Conservation (phyloP, 2,113 vertebrate genomes). For the Oxyruncus cristatus region DNA sequence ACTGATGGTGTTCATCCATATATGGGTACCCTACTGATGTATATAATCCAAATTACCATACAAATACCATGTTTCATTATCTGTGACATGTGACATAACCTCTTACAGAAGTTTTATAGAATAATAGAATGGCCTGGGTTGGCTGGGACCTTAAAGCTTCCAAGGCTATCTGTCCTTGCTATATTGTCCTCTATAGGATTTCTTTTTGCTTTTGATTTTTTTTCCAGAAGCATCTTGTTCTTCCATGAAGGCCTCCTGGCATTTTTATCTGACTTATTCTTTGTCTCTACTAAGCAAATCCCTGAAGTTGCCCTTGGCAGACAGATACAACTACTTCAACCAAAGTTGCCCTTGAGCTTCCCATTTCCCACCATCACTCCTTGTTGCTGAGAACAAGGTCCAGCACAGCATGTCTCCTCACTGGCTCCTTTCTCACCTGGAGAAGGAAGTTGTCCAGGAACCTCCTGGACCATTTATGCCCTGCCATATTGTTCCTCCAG, state of each 20-base stretch:
- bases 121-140: not conserved
- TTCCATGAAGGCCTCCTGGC: not conserved
- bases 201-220: not conserved
- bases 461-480: not conserved
- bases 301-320: not conserved
- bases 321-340: not conserved
- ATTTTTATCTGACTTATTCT: not conserved
- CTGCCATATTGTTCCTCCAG: not conserved
- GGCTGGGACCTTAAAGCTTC: not conserved
- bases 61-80: not conserved
- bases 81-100: not conserved
- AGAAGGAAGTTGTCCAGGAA: not conserved
- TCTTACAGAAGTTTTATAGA: not conserved
- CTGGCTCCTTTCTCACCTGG: not conserved
- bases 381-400: not conserved
- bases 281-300: not conserved
- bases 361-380: not conserved
- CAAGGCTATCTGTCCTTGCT: not conserved
- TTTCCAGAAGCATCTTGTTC: not conserved
- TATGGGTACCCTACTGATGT: not conserved
- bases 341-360: not conserved
- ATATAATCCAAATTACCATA: not conserved
- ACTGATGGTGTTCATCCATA: not conserved
- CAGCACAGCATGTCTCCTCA: not conserved
- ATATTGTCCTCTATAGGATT: not conserved